Evolutionary conservation across 1,140 invertebrate species (phyloP).

Genomic region (Chlorops oryzae): DNA sequence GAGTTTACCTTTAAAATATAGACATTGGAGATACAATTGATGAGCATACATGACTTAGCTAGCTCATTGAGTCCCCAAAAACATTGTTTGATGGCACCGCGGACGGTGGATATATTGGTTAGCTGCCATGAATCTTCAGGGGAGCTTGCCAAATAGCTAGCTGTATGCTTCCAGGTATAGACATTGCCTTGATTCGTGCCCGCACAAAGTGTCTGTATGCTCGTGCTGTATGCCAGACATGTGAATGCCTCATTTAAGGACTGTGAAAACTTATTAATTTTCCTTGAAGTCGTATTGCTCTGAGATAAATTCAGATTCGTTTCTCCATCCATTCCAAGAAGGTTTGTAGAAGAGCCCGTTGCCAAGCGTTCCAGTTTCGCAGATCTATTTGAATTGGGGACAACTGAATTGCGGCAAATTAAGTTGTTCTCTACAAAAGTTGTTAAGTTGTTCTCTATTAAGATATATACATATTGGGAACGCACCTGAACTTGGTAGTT

Average conservation of each 20-base stretch:
- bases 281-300: too few relatives aligned
- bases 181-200: constrained; percentile 88
- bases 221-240: constrained; percentile 62
- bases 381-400: too few relatives aligned
- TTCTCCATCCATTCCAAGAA: too few relatives aligned
- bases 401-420: too few relatives aligned
- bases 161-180: constrained; percentile 74
- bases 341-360: too few relatives aligned
- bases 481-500: constrained; percentile 26
- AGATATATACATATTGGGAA: neutral
- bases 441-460: too few relatives aligned
- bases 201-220: constrained; percentile 68
- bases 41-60: constrained; percentile 65
- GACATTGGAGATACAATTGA: constrained; percentile 80
- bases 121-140: constrained; percentile 60
- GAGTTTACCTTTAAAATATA: constrained; percentile 60
- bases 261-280: constrained; percentile 21
- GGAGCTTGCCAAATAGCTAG: constrained; percentile 28
- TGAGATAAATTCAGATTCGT: too few relatives aligned
- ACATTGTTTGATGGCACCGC: constrained; percentile 67
- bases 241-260: constrained; percentile 62
- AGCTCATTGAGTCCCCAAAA: constrained; percentile 65
- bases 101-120: constrained; percentile 59
- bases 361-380: too few relatives aligned
- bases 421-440: too few relatives aligned